Evolutionary conservation across 2,797 vertebrate genomes (phyloP).

Genomic region (Squalus acanthias): DNA sequence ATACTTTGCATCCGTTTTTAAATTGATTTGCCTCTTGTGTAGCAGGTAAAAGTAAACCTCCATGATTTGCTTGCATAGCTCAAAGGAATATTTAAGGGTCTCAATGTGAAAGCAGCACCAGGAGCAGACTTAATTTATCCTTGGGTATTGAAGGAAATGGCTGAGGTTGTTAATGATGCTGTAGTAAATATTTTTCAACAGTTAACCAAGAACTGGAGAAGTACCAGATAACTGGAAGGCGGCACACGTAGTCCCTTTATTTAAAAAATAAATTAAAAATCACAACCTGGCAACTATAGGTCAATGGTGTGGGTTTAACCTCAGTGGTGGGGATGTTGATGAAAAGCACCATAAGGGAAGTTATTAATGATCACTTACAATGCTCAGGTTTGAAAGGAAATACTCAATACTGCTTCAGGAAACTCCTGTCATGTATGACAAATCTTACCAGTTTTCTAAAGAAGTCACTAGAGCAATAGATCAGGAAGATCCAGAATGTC

Average conservation of each 20-base stretch:
- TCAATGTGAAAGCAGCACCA: not conserved
- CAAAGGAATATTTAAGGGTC: not conserved
- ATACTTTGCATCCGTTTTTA: too few species aligned
- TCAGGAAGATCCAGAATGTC: not conserved
- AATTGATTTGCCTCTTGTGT: not conserved
- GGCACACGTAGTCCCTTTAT: not conserved
- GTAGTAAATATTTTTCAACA: not conserved
- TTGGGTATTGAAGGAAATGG: not conserved
- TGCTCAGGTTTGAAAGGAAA: not conserved
- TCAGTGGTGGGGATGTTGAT: not conserved
- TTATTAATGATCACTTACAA: not conserved
- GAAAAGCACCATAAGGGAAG: not conserved
- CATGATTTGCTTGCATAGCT: not conserved
- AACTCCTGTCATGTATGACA: not conserved
- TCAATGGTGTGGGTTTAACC: not conserved
- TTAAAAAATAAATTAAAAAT: not conserved
- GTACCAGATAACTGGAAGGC: not conserved
- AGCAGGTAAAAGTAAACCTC: not conserved
- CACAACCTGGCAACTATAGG: not conserved
- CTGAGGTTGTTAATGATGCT: not conserved
- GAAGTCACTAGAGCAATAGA: not conserved
- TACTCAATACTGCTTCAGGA: not conserved
- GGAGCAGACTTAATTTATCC: not conserved
- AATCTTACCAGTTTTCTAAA: not conserved
- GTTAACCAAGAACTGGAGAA: not conserved